These are phyloP conservation scores for Sebastes steindachneri DNA, from an alignment of 2,797 vertebrate species.

Conservation along the genomic window DNA sequence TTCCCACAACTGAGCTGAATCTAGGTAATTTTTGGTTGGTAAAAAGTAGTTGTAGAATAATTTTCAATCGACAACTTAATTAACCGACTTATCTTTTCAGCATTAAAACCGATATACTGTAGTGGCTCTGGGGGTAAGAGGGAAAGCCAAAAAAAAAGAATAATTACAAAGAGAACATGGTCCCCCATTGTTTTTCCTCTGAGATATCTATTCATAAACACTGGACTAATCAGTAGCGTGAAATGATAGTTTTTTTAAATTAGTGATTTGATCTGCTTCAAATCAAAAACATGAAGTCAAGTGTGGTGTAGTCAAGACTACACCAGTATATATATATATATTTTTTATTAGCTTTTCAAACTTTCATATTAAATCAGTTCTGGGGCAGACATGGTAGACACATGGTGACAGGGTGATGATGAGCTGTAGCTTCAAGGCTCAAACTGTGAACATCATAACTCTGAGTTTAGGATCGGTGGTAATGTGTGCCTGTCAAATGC, in stretches of 20 bases:
- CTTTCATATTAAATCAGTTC: not conserved
- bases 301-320: not conserved
- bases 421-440: not conserved
- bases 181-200: not conserved
- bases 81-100: not conserved
- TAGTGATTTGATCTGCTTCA: not conserved
- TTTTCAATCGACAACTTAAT: not conserved
- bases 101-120: not conserved
- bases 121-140: not conserved
- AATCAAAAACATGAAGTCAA: not conserved
- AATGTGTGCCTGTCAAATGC: conserved; percentile 9
- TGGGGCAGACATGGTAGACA: not conserved
- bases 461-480: not conserved
- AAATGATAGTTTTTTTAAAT: not conserved
- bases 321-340: not conserved
- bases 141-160: not conserved
- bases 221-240: not conserved
- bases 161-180: not conserved
- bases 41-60: not conserved
- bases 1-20: not conserved
- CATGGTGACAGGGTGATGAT: not conserved
- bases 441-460: not conserved
- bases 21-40: not conserved
- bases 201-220: not conserved
- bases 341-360: not conserved